These are phyloP conservation scores for Ectemnius lituratus DNA, from an alignment of 2,888 invertebrate species.

Conservation along the genomic window DNA sequence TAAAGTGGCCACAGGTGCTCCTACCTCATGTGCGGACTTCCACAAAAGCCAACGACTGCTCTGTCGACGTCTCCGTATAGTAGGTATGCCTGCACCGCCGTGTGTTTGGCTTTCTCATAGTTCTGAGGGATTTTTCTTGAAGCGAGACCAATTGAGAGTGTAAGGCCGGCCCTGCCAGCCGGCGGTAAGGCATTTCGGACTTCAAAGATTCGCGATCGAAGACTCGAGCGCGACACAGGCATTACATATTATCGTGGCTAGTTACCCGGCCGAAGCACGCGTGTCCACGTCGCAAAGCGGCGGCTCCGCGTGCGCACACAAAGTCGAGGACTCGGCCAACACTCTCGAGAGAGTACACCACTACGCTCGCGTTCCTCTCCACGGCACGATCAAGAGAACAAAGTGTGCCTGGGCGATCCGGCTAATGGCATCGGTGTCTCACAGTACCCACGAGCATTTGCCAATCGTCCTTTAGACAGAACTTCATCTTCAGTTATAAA, in stretches of 20 bases:
- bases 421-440: slow-evolving; percentile 49
- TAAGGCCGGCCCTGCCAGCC: not conserved
- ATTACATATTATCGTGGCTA: slow-evolving; percentile 66
- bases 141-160: not conserved
- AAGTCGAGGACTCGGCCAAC: slow-evolving; percentile 65
- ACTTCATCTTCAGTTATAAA: too few species aligned
- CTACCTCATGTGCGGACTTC: slow-evolving; percentile 45
- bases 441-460: not conserved
- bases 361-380: slow-evolving; percentile 49
- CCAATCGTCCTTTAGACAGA: not conserved
- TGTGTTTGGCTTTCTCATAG: slow-evolving; percentile 62
- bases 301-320: slow-evolving; percentile 61
- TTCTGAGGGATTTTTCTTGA: slow-evolving; percentile 49
- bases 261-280: slow-evolving; percentile 48
- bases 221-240: slow-evolving; percentile 52
- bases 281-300: slow-evolving; percentile 54
- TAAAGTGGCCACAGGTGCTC: slow-evolving; percentile 64
- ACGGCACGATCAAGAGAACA: slow-evolving; percentile 48
- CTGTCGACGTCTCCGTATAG: slow-evolving; percentile 20
- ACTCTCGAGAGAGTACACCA: slow-evolving; percentile 45
- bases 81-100: slow-evolving; percentile 10
- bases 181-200: slow-evolving; percentile 34
- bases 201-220: slow-evolving; percentile 56
- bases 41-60: slow-evolving; percentile 15
- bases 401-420: slow-evolving; percentile 45